phyloP scores from a whole-genome alignment of 2,113 vertebrate species.

The Oncorhynchus masou region DNA sequence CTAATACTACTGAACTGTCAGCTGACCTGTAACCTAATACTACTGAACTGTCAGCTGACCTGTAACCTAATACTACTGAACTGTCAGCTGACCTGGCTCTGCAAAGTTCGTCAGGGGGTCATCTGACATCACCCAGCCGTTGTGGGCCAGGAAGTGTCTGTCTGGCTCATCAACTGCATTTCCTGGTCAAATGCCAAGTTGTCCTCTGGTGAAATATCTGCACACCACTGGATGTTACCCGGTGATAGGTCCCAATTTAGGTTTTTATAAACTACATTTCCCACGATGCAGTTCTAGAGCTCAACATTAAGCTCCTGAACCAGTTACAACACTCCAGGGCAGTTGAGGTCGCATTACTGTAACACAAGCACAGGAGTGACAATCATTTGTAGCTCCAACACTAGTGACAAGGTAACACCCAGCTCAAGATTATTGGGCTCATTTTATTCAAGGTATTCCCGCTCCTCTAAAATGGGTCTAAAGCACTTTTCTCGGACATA shows the following conservation, averaged over 20 bases:
- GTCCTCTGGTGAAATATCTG: constrained; percentile 87
- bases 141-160: constrained; percentile 85
- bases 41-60: no score
- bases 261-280: constrained; percentile 87
- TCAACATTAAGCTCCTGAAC: constrained; percentile 88
- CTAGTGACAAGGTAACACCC: no score
- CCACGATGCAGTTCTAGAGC: constrained; percentile 83
- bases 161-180: constrained; percentile 78
- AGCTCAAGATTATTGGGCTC: no score
- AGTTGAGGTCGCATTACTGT: constrained; percentile 75
- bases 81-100: constrained; percentile 54
- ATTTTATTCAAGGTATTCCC: no score
- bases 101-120: constrained; percentile 94
- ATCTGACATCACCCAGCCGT: constrained; percentile 54
- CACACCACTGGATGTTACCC: constrained; percentile 82
- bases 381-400: no score
- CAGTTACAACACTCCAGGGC: constrained; percentile 83
- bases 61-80: no score
- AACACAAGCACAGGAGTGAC: background rate
- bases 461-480: no score
- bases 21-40: no score
- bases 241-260: constrained; percentile 84
- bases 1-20: no score
- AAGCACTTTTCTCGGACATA: no score
- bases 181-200: constrained; percentile 82